Evolutionary conservation across 2,797 vertebrate species (phyloP).

Genomic region (Sebastes diploproa): DNA sequence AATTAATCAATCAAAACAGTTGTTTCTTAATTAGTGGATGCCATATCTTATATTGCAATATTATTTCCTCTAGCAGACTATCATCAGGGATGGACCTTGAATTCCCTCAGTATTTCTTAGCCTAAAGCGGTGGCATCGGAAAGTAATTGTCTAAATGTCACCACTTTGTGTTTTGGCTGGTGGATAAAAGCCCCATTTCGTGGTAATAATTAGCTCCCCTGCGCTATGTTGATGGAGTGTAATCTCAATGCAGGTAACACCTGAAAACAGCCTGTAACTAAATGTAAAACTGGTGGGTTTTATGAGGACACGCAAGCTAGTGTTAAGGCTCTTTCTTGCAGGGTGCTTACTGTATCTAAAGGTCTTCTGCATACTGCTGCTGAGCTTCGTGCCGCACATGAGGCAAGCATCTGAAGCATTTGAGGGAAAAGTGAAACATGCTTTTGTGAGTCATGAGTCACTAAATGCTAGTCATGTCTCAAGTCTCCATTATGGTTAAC

Average conservation of each 20-base stretch:
- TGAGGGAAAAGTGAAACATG: neutral
- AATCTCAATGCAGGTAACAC: conserved; percentile 28
- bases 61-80: conserved; percentile 16
- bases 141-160: conserved; percentile 50
- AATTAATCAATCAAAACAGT: conserved; percentile 12
- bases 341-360: neutral
- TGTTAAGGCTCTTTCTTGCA: neutral
- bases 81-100: conserved; percentile 19
- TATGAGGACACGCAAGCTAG: neutral
- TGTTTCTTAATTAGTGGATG: conserved; percentile 29
- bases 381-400: neutral
- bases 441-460: neutral
- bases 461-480: neutral
- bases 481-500: neutral
- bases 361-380: neutral
- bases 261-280: conserved; percentile 24
- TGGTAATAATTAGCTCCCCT: conserved; percentile 50
- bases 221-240: conserved; percentile 21
- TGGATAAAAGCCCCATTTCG: conserved; percentile 27
- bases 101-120: conserved; percentile 39
- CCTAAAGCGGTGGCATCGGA: conserved; percentile 34
- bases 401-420: neutral
- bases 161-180: conserved; percentile 40
- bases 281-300: neutral
- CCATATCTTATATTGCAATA: neutral